phyloP scores from a whole-genome alignment of 1,140 invertebrate genomes.

The Bombus soroeensis region DNA sequence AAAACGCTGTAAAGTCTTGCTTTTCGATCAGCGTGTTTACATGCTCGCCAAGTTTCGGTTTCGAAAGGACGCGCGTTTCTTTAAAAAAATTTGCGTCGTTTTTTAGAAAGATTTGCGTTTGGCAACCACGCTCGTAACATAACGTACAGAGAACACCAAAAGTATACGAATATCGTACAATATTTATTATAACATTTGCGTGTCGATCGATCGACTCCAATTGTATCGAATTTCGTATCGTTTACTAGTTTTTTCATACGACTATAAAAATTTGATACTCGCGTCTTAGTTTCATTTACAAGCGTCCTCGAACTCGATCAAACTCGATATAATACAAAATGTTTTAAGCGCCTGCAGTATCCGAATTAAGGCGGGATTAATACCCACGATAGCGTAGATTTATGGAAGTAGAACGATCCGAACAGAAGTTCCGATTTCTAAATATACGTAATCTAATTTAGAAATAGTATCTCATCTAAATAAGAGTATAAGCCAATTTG shows the following conservation, averaged over 20 bases:
- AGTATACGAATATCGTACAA: not conserved
- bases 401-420: no score
- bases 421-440: not conserved
- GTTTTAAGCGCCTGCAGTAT: no score
- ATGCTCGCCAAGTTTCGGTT: not conserved
- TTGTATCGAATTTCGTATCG: not conserved
- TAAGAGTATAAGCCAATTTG: not conserved
- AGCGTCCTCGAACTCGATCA: no score
- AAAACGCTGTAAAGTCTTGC: not conserved
- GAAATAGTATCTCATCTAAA: not conserved
- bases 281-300: no score
- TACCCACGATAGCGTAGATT: no score
- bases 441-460: not conserved
- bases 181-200: no score
- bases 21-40: not conserved
- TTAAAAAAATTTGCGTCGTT: not conserved
- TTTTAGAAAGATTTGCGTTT: not conserved
- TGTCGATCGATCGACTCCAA: no score
- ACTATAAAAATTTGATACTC: not conserved
- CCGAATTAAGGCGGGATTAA: no score
- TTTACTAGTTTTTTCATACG: not conserved
- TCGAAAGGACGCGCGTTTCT: not conserved
- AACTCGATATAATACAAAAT: no score
- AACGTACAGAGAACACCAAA: not conserved
- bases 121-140: not conserved